These are phyloP conservation scores for Lerista edwardsae DNA, from an alignment of 2,797 vertebrate genomes.

Conservation along the genomic window DNA sequence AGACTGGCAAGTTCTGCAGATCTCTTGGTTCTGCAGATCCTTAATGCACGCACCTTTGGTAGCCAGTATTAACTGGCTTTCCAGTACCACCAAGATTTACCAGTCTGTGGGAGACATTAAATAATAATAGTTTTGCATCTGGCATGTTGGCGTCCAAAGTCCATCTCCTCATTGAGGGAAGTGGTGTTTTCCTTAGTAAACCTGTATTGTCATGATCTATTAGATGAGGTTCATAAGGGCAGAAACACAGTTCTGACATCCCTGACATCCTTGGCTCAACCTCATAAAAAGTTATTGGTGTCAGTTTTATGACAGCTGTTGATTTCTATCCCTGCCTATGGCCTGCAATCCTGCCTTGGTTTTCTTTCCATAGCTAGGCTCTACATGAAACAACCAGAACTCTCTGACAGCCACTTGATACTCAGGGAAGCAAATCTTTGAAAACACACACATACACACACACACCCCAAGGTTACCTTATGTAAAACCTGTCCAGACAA, in stretches of 20 bases:
- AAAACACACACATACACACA: too few species aligned
- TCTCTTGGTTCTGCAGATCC: background rate
- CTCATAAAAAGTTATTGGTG: conserved; percentile 67
- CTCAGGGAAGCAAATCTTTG: background rate
- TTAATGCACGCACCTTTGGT: background rate
- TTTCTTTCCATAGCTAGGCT: conserved; percentile 49
- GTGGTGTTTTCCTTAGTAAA: conserved; percentile 56
- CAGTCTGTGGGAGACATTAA: conserved; percentile 45
- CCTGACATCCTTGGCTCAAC: conserved; percentile 58
- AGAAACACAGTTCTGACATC: conserved; percentile 55
- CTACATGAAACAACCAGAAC: conserved; percentile 56
- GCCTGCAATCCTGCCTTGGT: conserved; percentile 21
- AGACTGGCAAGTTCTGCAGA: background rate
- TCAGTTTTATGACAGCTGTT: conserved; percentile 53
- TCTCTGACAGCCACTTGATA: conserved; percentile 41
- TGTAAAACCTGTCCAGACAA: background rate
- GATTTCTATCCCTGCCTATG: background rate
- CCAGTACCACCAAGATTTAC: fast-evolving
- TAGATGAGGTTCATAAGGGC: conserved; percentile 68
- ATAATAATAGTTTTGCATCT: conserved; percentile 43
- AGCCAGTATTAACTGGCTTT: background rate
- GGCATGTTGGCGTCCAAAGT: conserved; percentile 60
- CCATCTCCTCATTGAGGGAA: conserved; percentile 48
- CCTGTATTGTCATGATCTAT: conserved; percentile 55
- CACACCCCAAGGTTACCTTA: background rate